Percentiles rank a stretch among this genome's conserved stretches.
Evolutionary conservation across 2,113 vertebrate species (phyloP).

Genomic region (Ciconia boyciana): DNA sequence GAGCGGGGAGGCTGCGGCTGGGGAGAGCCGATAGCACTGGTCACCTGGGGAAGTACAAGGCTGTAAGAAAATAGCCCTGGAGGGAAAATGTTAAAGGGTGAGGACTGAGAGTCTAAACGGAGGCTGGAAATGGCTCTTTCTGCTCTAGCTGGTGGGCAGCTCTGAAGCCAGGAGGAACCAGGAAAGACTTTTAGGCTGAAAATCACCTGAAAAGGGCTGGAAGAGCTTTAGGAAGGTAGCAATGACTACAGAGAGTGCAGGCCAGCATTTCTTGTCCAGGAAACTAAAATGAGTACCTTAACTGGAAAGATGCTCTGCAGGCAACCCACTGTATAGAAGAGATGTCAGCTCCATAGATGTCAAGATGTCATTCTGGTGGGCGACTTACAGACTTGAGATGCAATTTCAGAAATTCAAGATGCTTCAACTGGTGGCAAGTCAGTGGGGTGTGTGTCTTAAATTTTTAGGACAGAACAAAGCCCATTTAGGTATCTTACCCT

Average conservation of each 20-base stretch:
- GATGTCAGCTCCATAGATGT: neutral
- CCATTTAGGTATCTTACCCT: neutral
- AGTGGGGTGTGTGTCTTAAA: neutral
- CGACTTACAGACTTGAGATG: neutral
- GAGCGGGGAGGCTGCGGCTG: rapidly evolving
- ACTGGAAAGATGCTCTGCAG: neutral
- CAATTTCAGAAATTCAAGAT: neutral
- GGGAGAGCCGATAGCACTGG: rapidly evolving
- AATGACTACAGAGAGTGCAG: neutral
- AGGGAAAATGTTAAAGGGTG: neutral
- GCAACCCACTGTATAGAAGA: neutral
- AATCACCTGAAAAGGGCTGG: neutral
- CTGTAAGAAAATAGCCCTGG: neutral
- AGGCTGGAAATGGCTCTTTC: neutral
- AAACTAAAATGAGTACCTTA: neutral
- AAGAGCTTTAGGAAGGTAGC: neutral
- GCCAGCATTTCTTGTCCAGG: neutral
- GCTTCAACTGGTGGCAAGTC: neutral
- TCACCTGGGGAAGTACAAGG: neutral
- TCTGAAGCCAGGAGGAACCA: neutral
- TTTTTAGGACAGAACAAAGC: neutral
- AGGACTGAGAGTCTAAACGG: neutral
- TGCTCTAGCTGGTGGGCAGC: neutral
- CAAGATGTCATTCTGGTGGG: neutral
- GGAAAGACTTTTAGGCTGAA: neutral